phyloP scores from a whole-genome alignment of 2,797 vertebrate genomes.

The Astyanax mexicanus region DNA sequence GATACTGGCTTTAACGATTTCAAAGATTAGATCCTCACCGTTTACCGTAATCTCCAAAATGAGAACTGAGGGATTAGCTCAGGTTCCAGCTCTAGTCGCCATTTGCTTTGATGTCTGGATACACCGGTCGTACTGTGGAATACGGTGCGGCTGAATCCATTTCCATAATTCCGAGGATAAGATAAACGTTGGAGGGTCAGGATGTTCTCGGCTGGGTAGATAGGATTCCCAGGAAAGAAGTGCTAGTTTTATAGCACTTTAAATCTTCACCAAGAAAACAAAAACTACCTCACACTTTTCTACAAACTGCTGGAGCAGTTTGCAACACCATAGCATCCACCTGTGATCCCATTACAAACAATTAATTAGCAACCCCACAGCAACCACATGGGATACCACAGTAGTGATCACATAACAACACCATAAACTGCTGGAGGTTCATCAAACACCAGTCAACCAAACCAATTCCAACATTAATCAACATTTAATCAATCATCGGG shows the following conservation, averaged over 20 bases:
- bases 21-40: not conserved
- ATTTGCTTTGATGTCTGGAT: not conserved
- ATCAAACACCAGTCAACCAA: too few relatives aligned
- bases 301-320: too few relatives aligned
- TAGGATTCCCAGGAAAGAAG: not conserved
- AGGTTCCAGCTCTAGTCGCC: not conserved
- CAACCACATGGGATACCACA: too few relatives aligned
- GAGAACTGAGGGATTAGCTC: not conserved
- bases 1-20: not conserved
- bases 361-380: too few relatives aligned
- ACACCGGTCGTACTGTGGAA: not conserved
- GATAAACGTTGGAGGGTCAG: not conserved
- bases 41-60: not conserved
- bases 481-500: too few relatives aligned
- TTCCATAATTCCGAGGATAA: not conserved
- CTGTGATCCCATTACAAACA: too few relatives aligned
- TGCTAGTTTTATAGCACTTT: not conserved
- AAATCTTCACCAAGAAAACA: not conserved
- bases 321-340: too few relatives aligned
- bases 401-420: too few relatives aligned
- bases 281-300: too few relatives aligned
- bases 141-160: not conserved
- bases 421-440: too few relatives aligned
- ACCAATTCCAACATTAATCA: too few relatives aligned
- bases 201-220: not conserved